Evolutionary conservation across 2,797 vertebrate genomes (phyloP), one percentile per base, ranked within the genome.

Genomic region (Xenentodon cancila): DNA sequence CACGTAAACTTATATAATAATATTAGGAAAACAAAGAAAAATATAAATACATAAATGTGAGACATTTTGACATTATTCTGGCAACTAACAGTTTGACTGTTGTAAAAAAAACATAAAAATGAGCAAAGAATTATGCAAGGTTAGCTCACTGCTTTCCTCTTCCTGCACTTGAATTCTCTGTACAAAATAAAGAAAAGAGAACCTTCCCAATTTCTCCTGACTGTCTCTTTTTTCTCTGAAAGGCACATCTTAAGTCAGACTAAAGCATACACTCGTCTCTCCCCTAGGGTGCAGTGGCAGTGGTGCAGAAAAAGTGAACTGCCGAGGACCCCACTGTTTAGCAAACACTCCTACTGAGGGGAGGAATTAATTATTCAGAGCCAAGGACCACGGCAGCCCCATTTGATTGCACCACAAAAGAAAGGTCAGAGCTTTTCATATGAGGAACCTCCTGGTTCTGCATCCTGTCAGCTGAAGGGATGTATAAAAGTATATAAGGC

Each of bases 221-320:
- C 80, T 82, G 73, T 82, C 77, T 89, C 71, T 83, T 53, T 83
- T 67, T 73, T 77, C 60, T 86, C 81, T 88, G 81, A 90, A 88
- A 88, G 72, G 84, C 79, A 84, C 76, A 81, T 89, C 85, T 89
- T 88, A 88, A 81, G 76, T 89, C 88, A 77, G 81, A 89, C 88
- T 90, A 82, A 88, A 91, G 85, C 82, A 70, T 86, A 91, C 90
- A 89, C 88, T 90, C 73, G 75, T 86, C 77, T 77, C 81, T 83
- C 87, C 90, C 88, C 91, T 59, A 73, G 92, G 89, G 91, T 87
- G 86, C 84, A 73, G 85, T 84, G 83, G 90, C 93, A 93, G 88
- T 90, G 92, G 88, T 91, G 93, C 92, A 92, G 90, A 93, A 94
- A 91, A 93, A 93, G 87, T 94, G 93, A 94, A 93, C 93, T 94